Conservation (phyloP, 2,888 invertebrate genomes). For the Diaperis boleti region DNA sequence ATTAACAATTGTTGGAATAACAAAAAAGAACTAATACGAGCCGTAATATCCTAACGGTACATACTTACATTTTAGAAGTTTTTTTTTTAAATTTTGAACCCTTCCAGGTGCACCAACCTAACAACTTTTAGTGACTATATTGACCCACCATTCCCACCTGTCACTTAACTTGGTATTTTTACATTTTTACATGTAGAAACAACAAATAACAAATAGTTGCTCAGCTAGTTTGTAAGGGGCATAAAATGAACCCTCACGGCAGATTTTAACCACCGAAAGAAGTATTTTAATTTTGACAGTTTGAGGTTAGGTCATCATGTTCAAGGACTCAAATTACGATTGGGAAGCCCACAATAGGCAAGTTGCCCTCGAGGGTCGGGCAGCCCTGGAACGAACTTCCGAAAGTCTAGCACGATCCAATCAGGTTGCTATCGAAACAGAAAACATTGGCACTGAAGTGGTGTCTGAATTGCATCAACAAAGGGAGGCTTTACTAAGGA, state of each 20-base stretch:
- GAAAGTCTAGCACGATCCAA: slow-evolving; percentile 78
- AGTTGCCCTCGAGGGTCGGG: slow-evolving; percentile 70
- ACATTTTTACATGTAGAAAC: no score
- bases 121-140: no score
- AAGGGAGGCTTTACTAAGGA: slow-evolving; percentile 78
- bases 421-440: slow-evolving; percentile 83
- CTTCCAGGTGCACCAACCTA: no score
- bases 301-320: slow-evolving; percentile 31
- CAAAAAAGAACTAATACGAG: no score
- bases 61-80: no score
- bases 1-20: no score
- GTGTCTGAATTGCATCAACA: slow-evolving; percentile 82
- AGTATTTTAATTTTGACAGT: neutral
- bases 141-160: no score
- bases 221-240: neutral
- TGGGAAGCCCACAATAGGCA: slow-evolving; percentile 72
- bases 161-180: no score
- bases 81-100: no score
- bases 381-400: slow-evolving; percentile 72
- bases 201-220: neutral
- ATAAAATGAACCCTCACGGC: neutral
- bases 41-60: no score
- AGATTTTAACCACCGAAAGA: neutral
- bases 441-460: slow-evolving; percentile 82
- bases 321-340: slow-evolving; percentile 54